Evolutionary conservation across 2,888 invertebrate species (phyloP).

Genomic region (Geotrupes spiniger): DNA sequence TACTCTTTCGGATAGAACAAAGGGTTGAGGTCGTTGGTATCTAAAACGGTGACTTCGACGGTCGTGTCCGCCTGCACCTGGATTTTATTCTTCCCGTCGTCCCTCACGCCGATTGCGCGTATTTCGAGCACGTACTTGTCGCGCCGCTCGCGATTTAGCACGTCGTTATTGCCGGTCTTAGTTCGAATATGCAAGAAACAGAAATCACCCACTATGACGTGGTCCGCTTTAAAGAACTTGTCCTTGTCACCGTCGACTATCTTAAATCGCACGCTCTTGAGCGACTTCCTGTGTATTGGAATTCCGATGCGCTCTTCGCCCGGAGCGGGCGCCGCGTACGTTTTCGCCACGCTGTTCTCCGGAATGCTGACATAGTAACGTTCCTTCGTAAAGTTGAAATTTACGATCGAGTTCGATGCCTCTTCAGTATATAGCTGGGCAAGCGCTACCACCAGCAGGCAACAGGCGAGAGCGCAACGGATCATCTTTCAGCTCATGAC

Average conservation of each 20-base stretch:
- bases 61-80: constrained; percentile 68
- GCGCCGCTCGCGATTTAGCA: constrained; percentile 89
- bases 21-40: constrained; percentile 90
- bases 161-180: constrained; percentile 80
- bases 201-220: constrained; percentile 87
- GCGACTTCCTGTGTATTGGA: constrained; percentile 37
- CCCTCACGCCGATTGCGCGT: constrained; percentile 61
- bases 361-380: constrained; percentile 86
- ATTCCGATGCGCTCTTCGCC: constrained; percentile 82
- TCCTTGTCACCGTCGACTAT: constrained; percentile 86
- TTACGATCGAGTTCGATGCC: constrained; percentile 38
- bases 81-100: constrained; percentile 58
- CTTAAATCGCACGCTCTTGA: constrained; percentile 72
- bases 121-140: constrained; percentile 79
- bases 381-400: constrained; percentile 68
- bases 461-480: constrained; percentile 43
- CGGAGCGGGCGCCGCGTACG: constrained; percentile 71
- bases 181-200: constrained; percentile 89
- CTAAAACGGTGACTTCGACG: constrained; percentile 70
- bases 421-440: constrained; percentile 30
- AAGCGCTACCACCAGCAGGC: constrained; percentile 44
- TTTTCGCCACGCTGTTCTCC: constrained; percentile 89
- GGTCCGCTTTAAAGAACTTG: constrained; percentile 90
- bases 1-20: constrained; percentile 90
- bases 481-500: constrained; percentile 48